Percentiles rank a stretch among this genome's conserved stretches.
These are phyloP conservation scores for Clusia tigrina DNA, from an alignment of 2,888 invertebrate species.

Conservation along the genomic window DNA sequence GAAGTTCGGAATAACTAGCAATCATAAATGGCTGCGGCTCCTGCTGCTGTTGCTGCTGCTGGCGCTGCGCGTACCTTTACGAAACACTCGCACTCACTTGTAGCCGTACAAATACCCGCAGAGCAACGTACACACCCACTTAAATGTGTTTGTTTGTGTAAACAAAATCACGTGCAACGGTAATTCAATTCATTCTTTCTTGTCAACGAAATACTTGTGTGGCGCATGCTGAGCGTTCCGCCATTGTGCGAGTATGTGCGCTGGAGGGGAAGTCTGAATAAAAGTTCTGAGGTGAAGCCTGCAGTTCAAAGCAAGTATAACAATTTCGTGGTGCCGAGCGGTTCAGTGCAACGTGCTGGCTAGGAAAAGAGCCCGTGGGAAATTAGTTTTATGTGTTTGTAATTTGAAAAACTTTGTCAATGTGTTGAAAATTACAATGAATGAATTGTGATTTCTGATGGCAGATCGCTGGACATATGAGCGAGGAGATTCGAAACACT, in stretches of 20 bases:
- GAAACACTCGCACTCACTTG: too few relatives aligned
- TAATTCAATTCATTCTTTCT: not conserved
- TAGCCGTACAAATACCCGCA: too few relatives aligned
- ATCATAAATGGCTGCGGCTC: not conserved
- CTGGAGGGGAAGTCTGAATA: not conserved
- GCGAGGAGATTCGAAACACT: too few relatives aligned
- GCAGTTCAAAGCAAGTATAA: not conserved
- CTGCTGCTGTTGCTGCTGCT: not conserved
- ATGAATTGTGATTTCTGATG: too few relatives aligned
- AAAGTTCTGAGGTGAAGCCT: not conserved
- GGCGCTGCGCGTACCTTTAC: too few relatives aligned
- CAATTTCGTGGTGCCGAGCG: not conserved
- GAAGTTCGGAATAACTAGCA: not conserved
- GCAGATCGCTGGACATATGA: too few relatives aligned
- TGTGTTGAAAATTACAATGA: not conserved
- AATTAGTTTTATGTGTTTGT: not conserved
- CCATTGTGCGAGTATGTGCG: not conserved
- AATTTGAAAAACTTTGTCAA: not conserved
- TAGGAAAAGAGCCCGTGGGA: not conserved
- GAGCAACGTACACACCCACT: too few relatives aligned
- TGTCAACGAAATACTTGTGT: not conserved
- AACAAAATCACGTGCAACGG: not conserved
- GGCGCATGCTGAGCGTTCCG: not conserved
- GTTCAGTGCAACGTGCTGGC: not conserved
- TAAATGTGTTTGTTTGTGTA: not conserved